Evolutionary conservation across 1,140 invertebrate genomes (phyloP), one percentile per base, ranked within the genome.

Genomic region (Zaprionus taronus): DNA sequence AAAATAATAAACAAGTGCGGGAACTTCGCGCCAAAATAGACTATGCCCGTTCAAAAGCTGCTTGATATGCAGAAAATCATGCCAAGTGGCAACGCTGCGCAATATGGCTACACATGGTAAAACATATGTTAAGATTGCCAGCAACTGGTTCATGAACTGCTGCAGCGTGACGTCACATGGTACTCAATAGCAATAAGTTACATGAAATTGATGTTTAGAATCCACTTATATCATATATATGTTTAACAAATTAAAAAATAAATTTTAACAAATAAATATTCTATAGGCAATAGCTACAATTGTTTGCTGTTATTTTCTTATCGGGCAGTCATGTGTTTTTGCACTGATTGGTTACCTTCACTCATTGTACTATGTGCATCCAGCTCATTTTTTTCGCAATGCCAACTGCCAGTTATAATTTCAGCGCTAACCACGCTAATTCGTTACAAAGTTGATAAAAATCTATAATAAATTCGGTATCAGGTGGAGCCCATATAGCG

Each of bases 21-120:
- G 12, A 51, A 22, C 9, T 56, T 75, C 71, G 55, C 76, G 76
- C 76, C 76, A 71, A 79, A 71, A 71, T n/a, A 55, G 36, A 20
- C 20, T 9, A 0, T 11, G 12, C 17, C 11, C n/a, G 22, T 51
- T 5, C 7, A 5, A 24, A 44, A 66, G 73, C 73, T 72, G 34
- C 0, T 5, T 51, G 68, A 44, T 72, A 64, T 38, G 36, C 24
- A 31, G 12, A 38, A 49, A 47, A 4, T 24, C 1, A 0, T 3
- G 1, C 2, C 1, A 3, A 4, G 17, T 60, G 72, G 72, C 72
- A 75, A 36, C 72, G 36, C 72, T 56, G 6, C 64, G 7, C 56
- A 60, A 44, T 31, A 31, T 55, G 49, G 38, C 38, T 9, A 34
- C 53, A 15, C 53, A 56, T 11, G 6, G 53, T 28, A 47, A 47